phyloP scores from a whole-genome alignment of 1,140 invertebrate genomes.

The Halesus radiatus region DNA sequence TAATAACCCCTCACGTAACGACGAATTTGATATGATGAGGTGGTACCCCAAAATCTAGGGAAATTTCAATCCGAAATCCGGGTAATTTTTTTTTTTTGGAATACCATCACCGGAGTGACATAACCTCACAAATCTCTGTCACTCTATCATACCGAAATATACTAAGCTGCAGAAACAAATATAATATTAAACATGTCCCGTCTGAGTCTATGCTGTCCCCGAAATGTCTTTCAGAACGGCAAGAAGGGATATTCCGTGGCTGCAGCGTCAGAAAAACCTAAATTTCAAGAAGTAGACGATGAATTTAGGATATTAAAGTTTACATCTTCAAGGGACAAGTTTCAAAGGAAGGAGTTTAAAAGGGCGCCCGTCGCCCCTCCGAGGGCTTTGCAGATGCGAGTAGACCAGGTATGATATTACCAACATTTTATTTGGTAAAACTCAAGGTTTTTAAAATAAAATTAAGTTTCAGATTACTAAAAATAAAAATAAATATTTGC shows the following conservation, averaged over 20 bases:
- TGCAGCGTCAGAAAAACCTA: not conserved
- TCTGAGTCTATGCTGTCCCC: not conserved
- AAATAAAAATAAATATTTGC: no score
- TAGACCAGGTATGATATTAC: slow-evolving; percentile 62
- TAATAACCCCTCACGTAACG: no score
- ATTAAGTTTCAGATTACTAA: no score
- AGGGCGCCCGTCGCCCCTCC: slow-evolving; percentile 63
- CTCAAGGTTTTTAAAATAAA: no score
- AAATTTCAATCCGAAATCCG: no score
- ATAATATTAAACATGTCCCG: slow-evolving; percentile 7
- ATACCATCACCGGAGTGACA: not conserved
- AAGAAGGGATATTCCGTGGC: not conserved
- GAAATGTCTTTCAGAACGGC: not conserved
- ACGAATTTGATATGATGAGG: no score
- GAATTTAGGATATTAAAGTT: slow-evolving; percentile 68
- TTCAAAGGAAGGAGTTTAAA: slow-evolving; percentile 58
- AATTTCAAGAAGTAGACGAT: slow-evolving; percentile 58
- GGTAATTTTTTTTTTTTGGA: no score
- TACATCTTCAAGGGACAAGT: slow-evolving; percentile 61
- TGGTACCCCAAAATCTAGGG: no score
- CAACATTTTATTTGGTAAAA: not conserved
- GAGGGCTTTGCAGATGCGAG: slow-evolving; percentile 63
- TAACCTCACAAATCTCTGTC: slow-evolving; percentile 18
- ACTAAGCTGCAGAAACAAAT: not conserved
- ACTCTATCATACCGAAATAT: not conserved